phyloP scores from a whole-genome alignment of 2,888 invertebrate species.

The Erebia palarica region DNA sequence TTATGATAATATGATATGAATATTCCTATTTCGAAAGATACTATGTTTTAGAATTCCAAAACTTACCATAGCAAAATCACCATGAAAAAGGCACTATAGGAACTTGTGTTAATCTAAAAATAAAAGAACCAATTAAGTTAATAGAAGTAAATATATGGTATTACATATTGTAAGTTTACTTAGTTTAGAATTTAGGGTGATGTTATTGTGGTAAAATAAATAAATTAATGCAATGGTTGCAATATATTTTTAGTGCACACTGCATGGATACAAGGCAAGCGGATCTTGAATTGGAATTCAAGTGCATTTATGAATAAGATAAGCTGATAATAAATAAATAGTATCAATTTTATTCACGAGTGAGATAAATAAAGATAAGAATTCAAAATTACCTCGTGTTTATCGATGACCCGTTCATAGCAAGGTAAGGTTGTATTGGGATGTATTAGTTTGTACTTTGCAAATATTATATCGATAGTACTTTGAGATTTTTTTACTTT shows the following conservation, averaged over 20 bases:
- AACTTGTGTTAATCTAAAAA: slow-evolving; percentile 19
- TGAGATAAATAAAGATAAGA: not conserved
- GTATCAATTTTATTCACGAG: slow-evolving; percentile 3
- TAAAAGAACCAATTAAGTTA: slow-evolving; percentile 10
- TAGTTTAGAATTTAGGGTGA: not conserved
- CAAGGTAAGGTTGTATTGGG: no score
- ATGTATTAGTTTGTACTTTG: no score
- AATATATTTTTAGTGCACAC: no score
- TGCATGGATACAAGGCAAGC: not conserved
- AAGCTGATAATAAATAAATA: slow-evolving; percentile 2
- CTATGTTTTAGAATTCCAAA: not conserved
- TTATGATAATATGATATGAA: no score
- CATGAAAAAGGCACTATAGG: slow-evolving; percentile 5
- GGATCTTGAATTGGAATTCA: slow-evolving; percentile 5
- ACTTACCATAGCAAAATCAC: slow-evolving; percentile 17
- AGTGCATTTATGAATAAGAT: not conserved
- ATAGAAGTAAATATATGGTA: not conserved
- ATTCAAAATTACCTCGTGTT: slow-evolving; percentile 3
- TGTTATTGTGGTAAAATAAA: not conserved
- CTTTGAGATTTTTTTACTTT: no score
- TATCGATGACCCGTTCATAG: not conserved
- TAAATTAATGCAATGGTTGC: no score
- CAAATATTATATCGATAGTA: no score
- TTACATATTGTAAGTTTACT: not conserved
- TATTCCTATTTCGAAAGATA: no score